These are phyloP conservation scores for Polypterus bichir DNA, from an alignment of 2,113 vertebrate species.

Conservation along the genomic window DNA sequence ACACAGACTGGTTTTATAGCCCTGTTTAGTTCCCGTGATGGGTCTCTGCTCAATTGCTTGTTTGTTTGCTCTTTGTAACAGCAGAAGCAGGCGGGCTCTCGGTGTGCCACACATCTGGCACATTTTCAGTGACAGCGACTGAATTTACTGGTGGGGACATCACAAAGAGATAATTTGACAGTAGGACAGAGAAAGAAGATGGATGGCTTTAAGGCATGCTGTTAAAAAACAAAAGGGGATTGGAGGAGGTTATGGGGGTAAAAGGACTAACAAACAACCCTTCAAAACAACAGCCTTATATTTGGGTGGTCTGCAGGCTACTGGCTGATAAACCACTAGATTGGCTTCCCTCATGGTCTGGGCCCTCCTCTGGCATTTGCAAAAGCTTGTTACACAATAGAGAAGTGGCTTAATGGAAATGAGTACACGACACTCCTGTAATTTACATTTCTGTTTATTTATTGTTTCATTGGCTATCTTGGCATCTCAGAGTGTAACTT, in stretches of 20 bases:
- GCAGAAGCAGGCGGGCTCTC: background rate
- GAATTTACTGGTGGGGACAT: conserved; percentile 12
- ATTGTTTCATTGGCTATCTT: too few species aligned
- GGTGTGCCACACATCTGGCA: background rate
- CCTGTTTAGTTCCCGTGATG: background rate
- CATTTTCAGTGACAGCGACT: background rate
- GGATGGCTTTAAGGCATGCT: conserved; percentile 17
- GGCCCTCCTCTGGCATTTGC: background rate
- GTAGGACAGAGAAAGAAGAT: conserved; percentile 21
- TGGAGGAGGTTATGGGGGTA: conserved; percentile 10
- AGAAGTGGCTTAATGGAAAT: conserved; percentile 8
- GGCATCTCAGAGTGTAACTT: too few species aligned
- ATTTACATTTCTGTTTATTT: too few species aligned
- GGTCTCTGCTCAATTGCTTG: background rate
- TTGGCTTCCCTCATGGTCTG: conserved; percentile 4
- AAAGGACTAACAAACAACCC: conserved; percentile 9
- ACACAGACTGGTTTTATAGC: background rate
- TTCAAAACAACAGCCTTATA: background rate
- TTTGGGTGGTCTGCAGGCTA: conserved; percentile 23
- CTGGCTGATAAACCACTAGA: conserved; percentile 4
- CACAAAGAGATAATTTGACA: conserved; percentile 24
- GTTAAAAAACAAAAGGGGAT: conserved; percentile 18
- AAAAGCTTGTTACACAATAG: conserved; percentile 1
- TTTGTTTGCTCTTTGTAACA: conserved; percentile 5
- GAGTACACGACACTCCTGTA: conserved; percentile 7